Percentiles rank a stretch among this genome's conserved stretches.
phyloP scores from a whole-genome alignment of 2,888 invertebrate species.

The Euplexia lucipara region DNA sequence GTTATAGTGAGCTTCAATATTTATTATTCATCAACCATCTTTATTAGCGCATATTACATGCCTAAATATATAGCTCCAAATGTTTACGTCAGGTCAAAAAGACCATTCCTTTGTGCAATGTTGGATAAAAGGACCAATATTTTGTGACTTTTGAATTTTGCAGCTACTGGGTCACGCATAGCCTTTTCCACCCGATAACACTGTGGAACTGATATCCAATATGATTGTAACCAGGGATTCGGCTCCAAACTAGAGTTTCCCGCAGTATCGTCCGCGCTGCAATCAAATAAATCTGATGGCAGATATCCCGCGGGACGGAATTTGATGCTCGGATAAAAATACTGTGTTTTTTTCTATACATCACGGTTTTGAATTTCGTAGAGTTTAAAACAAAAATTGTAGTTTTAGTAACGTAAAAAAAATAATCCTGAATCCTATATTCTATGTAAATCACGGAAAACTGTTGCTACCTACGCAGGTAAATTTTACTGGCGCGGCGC shows the following conservation, averaged over 20 bases:
- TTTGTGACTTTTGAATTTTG: background rate
- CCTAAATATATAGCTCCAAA: no score
- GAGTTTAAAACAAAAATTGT: constrained; percentile 17
- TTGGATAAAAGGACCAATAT: background rate
- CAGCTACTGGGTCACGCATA: background rate
- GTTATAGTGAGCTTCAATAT: no score
- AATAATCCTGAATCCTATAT: background rate
- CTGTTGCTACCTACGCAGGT: background rate
- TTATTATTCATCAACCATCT: no score
- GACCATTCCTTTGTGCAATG: background rate
- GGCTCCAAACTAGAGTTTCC: constrained; percentile 9
- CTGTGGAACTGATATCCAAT: constrained; percentile 16
- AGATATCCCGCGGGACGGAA: constrained; percentile 33
- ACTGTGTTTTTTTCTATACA: background rate
- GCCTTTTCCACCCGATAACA: constrained; percentile 21
- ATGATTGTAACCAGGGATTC: constrained; percentile 26
- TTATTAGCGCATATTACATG: no score
- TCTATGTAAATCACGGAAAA: background rate
- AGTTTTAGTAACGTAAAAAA: background rate
- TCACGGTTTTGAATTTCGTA: background rate
- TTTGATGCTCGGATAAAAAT: constrained; percentile 3
- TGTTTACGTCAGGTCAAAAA: background rate
- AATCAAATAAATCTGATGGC: constrained; percentile 51
- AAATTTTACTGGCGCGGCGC: no score
- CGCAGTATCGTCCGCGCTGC: constrained; percentile 26